Conservation (phyloP, 2,888 invertebrate species). For the Ectemnius lituratus region DNA sequence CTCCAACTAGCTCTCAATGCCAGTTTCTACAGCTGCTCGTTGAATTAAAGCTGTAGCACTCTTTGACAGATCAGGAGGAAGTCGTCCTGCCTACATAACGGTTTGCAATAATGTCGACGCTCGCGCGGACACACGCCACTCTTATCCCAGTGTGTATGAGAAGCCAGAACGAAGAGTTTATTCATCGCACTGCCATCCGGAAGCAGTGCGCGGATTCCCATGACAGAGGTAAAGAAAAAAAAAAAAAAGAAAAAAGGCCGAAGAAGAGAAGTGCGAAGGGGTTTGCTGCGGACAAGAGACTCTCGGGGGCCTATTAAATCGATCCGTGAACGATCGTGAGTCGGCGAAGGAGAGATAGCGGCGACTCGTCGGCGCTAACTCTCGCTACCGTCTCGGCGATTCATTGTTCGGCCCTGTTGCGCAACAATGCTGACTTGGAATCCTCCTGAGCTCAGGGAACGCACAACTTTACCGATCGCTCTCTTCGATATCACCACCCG, state of each 20-base stretch:
- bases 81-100: not conserved
- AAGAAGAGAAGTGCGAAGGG: not conserved
- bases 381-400: slow-evolving; percentile 33
- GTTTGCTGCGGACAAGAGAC: slow-evolving; percentile 46
- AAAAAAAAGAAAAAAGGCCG: no score
- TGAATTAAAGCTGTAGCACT: not conserved
- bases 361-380: slow-evolving; percentile 52
- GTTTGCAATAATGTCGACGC: not conserved
- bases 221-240: slow-evolving; percentile 28
- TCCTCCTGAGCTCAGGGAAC: not conserved
- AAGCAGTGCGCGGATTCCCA: slow-evolving; percentile 33
- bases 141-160: not conserved
- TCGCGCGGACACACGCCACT: not conserved
- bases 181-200: slow-evolving; percentile 38
- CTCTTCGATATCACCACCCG: no score
- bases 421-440: slow-evolving; percentile 14
- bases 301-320: slow-evolving; percentile 54
- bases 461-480: no score
- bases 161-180: slow-evolving; percentile 16
- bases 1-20: not conserved
- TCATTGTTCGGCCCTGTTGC: slow-evolving; percentile 36
- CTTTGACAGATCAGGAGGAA: not conserved
- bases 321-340: slow-evolving; percentile 44
- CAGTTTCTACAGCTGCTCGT: no score
- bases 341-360: slow-evolving; percentile 46